Percentiles rank a stretch among this genome's conserved stretches.
Conservation (phyloP, 2,113 vertebrate genomes). For the Hymenochirus boettgeri region DNA sequence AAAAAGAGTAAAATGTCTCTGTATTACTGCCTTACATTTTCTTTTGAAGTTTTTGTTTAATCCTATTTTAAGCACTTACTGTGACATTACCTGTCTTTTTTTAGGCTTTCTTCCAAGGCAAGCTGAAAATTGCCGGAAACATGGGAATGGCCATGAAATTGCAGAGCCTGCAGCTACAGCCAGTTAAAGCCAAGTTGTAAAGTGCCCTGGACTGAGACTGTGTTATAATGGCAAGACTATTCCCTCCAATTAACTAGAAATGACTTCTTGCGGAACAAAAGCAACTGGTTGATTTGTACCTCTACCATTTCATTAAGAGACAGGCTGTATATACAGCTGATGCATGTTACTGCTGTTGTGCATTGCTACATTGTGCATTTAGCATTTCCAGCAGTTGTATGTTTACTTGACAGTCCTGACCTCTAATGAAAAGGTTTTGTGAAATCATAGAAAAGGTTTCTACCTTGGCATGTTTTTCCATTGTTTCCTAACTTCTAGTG, state of each 20-base stretch:
- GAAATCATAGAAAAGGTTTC: too few relatives aligned
- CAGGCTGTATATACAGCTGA: background rate
- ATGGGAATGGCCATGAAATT: conserved; percentile 94
- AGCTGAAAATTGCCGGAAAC: conserved; percentile 87
- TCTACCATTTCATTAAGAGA: background rate
- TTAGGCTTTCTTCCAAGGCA: conserved; percentile 89
- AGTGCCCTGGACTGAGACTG: background rate
- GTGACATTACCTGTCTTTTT: conserved; percentile 12
- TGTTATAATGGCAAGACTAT: background rate
- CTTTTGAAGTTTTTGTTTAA: too few relatives aligned
- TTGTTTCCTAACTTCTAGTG: too few relatives aligned
- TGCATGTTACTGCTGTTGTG: background rate
- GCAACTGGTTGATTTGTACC: background rate
- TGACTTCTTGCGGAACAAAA: background rate
- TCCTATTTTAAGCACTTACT: too few relatives aligned
- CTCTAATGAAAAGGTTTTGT: too few relatives aligned
- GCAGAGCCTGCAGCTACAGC: conserved; percentile 79
- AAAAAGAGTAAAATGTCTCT: too few relatives aligned
- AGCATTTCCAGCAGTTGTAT: too few relatives aligned
- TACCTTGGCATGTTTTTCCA: too few relatives aligned
- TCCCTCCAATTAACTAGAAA: background rate
- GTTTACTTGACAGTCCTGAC: too few relatives aligned
- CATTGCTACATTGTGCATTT: background rate
- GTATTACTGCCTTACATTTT: too few relatives aligned
- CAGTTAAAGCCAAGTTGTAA: conserved; percentile 87